phyloP scores from a whole-genome alignment of 2,113 vertebrate genomes.

The Callopanchax toddi region DNA sequence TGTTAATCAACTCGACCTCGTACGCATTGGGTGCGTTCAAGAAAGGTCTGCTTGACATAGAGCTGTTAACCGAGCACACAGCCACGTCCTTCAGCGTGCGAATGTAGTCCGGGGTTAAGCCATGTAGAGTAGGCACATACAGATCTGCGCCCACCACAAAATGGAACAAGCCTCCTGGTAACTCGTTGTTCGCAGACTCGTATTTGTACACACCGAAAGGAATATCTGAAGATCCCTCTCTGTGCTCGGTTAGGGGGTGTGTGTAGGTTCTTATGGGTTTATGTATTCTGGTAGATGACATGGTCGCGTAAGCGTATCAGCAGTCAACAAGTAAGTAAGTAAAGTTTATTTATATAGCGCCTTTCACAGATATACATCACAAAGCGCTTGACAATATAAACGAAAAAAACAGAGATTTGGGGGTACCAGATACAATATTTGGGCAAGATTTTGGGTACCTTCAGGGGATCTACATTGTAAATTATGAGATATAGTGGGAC shows the following conservation, averaged over 20 bases:
- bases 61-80: neutral
- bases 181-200: neutral
- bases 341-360: no score
- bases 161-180: slow-evolving; percentile 8
- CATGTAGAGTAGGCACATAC: slow-evolving; percentile 12
- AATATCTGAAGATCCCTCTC: accelerated
- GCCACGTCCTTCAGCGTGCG: neutral
- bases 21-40: slow-evolving; percentile 8
- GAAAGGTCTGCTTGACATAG: slow-evolving; percentile 1
- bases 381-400: no score
- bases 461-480: no score
- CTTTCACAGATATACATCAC: no score
- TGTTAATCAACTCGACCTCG: slow-evolving; percentile 23
- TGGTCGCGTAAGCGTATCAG: neutral
- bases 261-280: neutral
- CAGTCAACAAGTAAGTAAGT: no score
- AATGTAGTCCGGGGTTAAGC: neutral
- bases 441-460: no score
- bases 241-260: neutral
- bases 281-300: slow-evolving; percentile 21
- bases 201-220: slow-evolving; percentile 18
- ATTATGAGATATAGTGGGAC: no score
- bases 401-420: no score
- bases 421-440: no score
- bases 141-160: neutral